These are phyloP conservation scores for Syritta pipiens DNA, from an alignment of 2,888 invertebrate genomes.

Conservation along the genomic window DNA sequence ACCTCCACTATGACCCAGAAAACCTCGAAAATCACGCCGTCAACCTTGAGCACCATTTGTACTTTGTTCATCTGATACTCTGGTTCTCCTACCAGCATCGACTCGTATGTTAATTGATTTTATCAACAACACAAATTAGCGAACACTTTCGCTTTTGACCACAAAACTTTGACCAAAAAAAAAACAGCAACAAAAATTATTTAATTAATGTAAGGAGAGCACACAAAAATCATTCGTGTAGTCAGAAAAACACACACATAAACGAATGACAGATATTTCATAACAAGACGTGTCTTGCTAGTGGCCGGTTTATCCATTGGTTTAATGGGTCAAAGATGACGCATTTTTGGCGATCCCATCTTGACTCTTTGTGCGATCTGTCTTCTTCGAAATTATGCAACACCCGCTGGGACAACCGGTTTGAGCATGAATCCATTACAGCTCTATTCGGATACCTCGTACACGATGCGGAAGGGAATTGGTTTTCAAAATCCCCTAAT, in stretches of 20 bases:
- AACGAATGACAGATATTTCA: slow-evolving; percentile 2
- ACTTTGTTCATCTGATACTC: too few species aligned
- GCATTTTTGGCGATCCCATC: slow-evolving; percentile 26
- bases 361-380: too few species aligned
- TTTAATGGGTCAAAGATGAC: slow-evolving; percentile 42
- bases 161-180: too few species aligned
- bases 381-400: slow-evolving; percentile 19
- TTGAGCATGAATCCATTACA: slow-evolving; percentile 13
- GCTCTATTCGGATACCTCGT: too few species aligned
- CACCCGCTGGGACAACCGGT: slow-evolving; percentile 33
- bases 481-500: slow-evolving; percentile 9
- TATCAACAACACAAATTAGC: slow-evolving; percentile 18
- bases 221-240: slow-evolving; percentile 2
- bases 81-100: slow-evolving; percentile 12
- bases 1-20: slow-evolving; percentile 8
- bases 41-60: slow-evolving; percentile 29
- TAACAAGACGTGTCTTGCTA: slow-evolving; percentile 6
- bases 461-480: slow-evolving; percentile 49
- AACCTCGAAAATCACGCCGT: slow-evolving; percentile 23
- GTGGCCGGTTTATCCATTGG: neutral
- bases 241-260: neutral
- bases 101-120: slow-evolving; percentile 34
- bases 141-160: slow-evolving; percentile 45
- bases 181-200: too few species aligned
- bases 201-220: slow-evolving; percentile 51